Evolutionary conservation across 2,888 invertebrate species (phyloP).

Genomic region (Ommatoiulus sabulosus): DNA sequence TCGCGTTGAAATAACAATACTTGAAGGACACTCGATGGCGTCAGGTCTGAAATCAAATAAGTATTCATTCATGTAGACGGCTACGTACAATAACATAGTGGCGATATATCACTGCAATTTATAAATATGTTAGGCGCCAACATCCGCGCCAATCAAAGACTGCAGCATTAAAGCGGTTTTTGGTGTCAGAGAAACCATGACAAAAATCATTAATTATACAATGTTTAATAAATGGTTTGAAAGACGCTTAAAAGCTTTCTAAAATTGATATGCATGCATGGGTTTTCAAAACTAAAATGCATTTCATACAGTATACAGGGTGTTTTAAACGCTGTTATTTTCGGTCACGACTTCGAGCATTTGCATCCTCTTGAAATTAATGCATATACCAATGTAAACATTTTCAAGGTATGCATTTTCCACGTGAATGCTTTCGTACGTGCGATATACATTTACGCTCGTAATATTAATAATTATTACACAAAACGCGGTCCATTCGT

Average conservation of each 20-base stretch:
- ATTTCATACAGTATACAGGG: neutral
- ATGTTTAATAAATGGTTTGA: no score
- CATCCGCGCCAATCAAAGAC: neutral
- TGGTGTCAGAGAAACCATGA: neutral
- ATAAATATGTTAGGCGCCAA: neutral
- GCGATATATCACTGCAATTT: neutral
- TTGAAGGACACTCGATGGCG: constrained; percentile 73
- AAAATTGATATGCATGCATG: neutral
- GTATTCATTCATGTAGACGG: neutral
- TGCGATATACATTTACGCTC: no score
- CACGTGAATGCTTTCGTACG: no score
- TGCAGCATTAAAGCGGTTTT: neutral
- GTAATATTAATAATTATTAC: no score
- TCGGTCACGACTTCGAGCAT: no score
- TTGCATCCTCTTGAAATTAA: no score
- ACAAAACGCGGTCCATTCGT: no score
- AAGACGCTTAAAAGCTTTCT: no score
- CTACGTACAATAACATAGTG: neutral
- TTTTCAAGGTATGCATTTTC: no score
- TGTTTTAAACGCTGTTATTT: neutral
- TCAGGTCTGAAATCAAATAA: constrained; percentile 62
- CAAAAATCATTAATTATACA: neutral
- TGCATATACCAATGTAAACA: no score
- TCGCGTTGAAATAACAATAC: constrained; percentile 73
- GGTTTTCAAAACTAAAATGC: constrained; percentile 2